These are phyloP conservation scores for Xylota segnis DNA, from an alignment of 2,888 invertebrate genomes.

Conservation along the genomic window DNA sequence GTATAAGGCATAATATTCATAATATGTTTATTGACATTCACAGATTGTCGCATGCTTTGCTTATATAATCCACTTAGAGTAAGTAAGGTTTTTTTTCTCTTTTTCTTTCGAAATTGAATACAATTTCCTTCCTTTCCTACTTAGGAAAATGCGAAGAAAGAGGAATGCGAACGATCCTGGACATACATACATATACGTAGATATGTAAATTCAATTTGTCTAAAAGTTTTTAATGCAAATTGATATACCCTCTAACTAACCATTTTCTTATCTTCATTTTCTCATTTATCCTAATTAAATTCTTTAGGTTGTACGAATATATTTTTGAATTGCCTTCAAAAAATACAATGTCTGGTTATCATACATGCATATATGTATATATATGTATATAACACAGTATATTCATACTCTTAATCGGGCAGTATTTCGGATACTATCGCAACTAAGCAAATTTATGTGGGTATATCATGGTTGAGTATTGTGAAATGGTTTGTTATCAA, in stretches of 20 bases:
- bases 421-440: constrained; percentile 22
- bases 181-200: background rate
- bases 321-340: constrained; percentile 8
- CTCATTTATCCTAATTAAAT: constrained; percentile 2
- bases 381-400: background rate
- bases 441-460: constrained; percentile 37
- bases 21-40: background rate
- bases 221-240: background rate
- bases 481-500: constrained; percentile 37
- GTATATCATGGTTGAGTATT: constrained; percentile 21
- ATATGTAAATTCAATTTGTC: background rate
- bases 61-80: background rate
- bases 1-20: too few species aligned
- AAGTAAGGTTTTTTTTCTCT: too few species aligned
- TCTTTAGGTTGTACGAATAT: background rate
- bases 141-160: background rate
- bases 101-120: background rate
- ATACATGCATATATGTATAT: constrained; percentile 8
- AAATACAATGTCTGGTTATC: constrained; percentile 16
- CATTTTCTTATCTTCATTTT: background rate
- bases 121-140: background rate
- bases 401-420: constrained; percentile 9
- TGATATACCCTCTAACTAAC: background rate
- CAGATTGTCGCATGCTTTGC: background rate
- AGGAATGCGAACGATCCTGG: background rate